A percentile compares a stretch with the other conserved stretches of the same genome.
These are phyloP conservation scores for Lasioglossum albipes DNA, from an alignment of 1,140 invertebrate species.

Conservation along the genomic window DNA sequence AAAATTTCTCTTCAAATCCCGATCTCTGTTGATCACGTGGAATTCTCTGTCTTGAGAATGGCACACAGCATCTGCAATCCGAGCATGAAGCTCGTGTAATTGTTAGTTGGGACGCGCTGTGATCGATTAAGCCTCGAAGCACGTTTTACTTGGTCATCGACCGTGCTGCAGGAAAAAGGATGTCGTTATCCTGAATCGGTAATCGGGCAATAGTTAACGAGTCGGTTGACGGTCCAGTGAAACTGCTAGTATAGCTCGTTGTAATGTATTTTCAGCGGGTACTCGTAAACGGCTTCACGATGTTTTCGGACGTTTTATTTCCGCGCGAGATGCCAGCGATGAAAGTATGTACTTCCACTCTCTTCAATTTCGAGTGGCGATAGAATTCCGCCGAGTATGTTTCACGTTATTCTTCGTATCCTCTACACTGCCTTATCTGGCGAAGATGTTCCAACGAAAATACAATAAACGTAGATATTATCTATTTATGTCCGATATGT, in stretches of 20 bases:
- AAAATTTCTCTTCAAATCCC: constrained; percentile 12
- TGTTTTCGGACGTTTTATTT: background rate
- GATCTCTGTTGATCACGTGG: too few species aligned
- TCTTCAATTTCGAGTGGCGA: background rate
- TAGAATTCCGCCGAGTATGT: background rate
- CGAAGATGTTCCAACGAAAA: too few species aligned
- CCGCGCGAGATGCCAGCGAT: background rate
- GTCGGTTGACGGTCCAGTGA: background rate
- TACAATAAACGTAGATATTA: too few species aligned
- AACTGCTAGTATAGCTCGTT: background rate
- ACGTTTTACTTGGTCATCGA: constrained; percentile 2
- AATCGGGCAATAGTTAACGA: background rate
- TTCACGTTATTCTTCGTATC: background rate
- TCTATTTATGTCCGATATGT: too few species aligned
- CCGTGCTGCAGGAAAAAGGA: constrained; percentile 1
- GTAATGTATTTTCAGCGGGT: background rate
- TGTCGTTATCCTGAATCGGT: constrained; percentile 26
- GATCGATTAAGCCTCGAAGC: background rate
- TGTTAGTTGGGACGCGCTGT: background rate
- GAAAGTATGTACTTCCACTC: background rate
- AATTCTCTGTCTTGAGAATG: too few species aligned
- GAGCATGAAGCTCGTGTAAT: too few species aligned
- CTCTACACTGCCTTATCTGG: too few species aligned
- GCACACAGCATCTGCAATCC: too few species aligned
- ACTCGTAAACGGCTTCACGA: background rate